These are phyloP conservation scores for Acanthornis magna DNA, from an alignment of 2,797 vertebrate species.

Conservation along the genomic window DNA sequence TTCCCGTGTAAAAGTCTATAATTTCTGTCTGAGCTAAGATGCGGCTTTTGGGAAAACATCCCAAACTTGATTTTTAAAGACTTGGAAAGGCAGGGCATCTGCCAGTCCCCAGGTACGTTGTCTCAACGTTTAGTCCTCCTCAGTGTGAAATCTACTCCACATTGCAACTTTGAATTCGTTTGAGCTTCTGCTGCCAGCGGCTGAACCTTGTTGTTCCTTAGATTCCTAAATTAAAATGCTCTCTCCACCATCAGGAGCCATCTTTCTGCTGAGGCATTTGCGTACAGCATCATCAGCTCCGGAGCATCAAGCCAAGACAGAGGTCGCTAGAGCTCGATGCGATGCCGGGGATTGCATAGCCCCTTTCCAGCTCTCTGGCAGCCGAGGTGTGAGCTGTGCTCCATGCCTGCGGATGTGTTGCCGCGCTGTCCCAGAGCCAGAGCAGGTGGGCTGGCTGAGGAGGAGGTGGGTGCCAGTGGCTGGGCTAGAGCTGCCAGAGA, in stretches of 20 bases:
- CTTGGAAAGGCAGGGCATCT: neutral
- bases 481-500: neutral
- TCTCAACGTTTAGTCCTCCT: neutral
- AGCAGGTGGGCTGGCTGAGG: neutral
- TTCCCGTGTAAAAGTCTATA: neutral
- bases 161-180: accelerated
- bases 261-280: neutral
- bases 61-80: neutral
- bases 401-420: accelerated
- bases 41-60: neutral
- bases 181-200: neutral
- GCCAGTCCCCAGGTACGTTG: accelerated
- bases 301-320: neutral
- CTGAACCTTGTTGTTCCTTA: neutral
- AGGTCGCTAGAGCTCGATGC: accelerated
- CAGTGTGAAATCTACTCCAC: neutral
- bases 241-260: neutral
- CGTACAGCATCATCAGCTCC: neutral
- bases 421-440: neutral
- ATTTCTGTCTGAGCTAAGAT: neutral
- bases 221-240: neutral
- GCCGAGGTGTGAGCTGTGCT: accelerated
- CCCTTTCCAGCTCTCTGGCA: accelerated
- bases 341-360: accelerated
- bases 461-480: accelerated